Conservation (phyloP, 2,797 vertebrate species). For the Urocyon cinereoargenteus region DNA sequence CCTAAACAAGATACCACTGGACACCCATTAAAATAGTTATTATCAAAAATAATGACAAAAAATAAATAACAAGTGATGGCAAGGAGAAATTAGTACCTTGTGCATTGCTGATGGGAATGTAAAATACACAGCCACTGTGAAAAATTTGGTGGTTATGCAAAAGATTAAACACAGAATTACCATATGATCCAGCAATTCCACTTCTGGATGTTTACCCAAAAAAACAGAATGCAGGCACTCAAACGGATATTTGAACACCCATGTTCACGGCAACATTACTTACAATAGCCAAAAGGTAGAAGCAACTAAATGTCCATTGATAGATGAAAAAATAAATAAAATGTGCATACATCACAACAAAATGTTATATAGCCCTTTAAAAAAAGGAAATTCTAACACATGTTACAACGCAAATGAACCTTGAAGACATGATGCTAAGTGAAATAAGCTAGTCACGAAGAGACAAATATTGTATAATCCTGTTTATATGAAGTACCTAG, state of each 20-base stretch:
- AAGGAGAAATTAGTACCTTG: neutral
- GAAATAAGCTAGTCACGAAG: neutral
- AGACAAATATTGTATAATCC: neutral
- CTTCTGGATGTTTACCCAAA: neutral
- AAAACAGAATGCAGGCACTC: neutral
- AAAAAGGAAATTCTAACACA: neutral
- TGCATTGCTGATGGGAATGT: neutral
- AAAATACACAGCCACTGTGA: neutral
- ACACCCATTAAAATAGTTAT: neutral
- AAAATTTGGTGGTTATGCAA: neutral
- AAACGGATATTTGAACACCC: neutral
- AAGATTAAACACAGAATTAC: neutral
- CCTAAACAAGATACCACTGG: neutral
- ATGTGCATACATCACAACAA: neutral
- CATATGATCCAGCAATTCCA: neutral
- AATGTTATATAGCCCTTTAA: neutral
- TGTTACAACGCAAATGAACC: neutral
- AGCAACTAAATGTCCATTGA: neutral
- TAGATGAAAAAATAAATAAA: neutral
- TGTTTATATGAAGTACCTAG: neutral
- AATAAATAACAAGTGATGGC: neutral
- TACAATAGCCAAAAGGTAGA: neutral
- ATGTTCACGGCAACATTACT: slow-evolving; percentile 26
- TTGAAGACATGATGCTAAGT: neutral
- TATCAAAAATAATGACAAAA: neutral